Conservation (phyloP, 1,140 invertebrate species). For the Rhizoglyphus robini region DNA sequence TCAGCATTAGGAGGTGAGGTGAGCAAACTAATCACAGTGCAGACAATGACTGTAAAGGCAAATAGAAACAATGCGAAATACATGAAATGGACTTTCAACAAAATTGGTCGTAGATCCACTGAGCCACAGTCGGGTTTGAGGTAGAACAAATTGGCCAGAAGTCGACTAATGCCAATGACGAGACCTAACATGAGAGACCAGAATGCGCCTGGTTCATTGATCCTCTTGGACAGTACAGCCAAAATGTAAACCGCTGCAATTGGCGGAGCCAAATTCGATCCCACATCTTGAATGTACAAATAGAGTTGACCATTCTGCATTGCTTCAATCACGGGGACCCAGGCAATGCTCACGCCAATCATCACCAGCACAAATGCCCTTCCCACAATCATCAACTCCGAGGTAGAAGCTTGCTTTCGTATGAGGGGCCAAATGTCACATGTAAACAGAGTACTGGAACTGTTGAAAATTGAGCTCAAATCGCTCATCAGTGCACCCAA, state of each 20-base stretch:
- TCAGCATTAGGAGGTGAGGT: slow-evolving; percentile 23
- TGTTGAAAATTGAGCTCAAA: slow-evolving; percentile 40
- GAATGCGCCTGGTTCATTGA: slow-evolving; percentile 40
- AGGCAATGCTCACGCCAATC: slow-evolving; percentile 37
- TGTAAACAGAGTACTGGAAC: slow-evolving; percentile 41
- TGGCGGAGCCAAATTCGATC: slow-evolving; percentile 36
- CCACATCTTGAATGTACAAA: slow-evolving; percentile 42
- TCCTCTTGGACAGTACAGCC: slow-evolving; percentile 36
- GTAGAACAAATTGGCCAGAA: slow-evolving; percentile 14
- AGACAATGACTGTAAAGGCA: slow-evolving; percentile 27
- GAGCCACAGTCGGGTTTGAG: slow-evolving; percentile 17
- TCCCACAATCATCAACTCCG: slow-evolving; percentile 40
- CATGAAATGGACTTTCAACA: slow-evolving; percentile 28
- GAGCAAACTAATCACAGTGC: slow-evolving; percentile 28
- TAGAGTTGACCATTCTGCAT: slow-evolving; percentile 41
- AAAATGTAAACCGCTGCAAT: slow-evolving; percentile 39
- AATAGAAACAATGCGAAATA: slow-evolving; percentile 31
- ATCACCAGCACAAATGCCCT: slow-evolving; percentile 37
- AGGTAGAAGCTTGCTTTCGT: slow-evolving; percentile 31
- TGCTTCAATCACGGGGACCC: slow-evolving; percentile 41
- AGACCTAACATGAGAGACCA: slow-evolving; percentile 32
- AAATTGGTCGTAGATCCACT: slow-evolving; percentile 23
- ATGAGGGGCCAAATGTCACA: slow-evolving; percentile 40
- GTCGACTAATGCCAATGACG: slow-evolving; percentile 8
- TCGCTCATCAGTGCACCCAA: slow-evolving; percentile 41